Evolutionary conservation across 2,888 invertebrate species (phyloP), one percentile per base, ranked within the genome.

Genomic region (Antheraea yamamai): DNA sequence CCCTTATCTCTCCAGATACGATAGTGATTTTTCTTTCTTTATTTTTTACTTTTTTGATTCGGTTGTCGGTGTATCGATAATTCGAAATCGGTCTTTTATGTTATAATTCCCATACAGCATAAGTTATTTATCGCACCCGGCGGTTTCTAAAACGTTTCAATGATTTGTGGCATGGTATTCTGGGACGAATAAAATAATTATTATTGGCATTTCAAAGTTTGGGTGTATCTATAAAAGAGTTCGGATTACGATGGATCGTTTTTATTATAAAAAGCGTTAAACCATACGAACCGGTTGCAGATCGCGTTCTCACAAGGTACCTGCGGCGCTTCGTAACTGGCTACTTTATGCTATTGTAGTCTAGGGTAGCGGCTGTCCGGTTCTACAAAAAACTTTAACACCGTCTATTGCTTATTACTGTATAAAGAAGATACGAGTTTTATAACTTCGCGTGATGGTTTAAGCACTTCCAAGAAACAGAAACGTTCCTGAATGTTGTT

Each of bases 301-400:
- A 84, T 82, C 85, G 82, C 84, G 89, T 90, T 91, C 89, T 88
- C 90, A 89, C 89, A 89, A 88, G 85, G 85, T 84, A 85, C 81
- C 76, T 76, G 75, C 79, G 85, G 86, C 81, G 90, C 89, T 89
- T 92, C 92, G 93, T 93, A 93, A 92, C 93, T 91, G 92, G 91
- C 91, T 90, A 91, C 90, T 93, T 92, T 91, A 92, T 91, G 91
- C 93, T 89, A 92, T 94, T 93, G 93, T 94, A 91, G 91, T 91
- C 93, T 93, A 90, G 89, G 85, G 92, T 92, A 93, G 91, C 88
- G 88, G 90, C 85, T 86, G 89, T 89, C 87, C 85, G 80, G 77
- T 77, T 64, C 7, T 64, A 85, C 89, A 94, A 93, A 66, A 94
- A 94, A 94, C 89, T 82, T 82, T 83, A 81, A 89, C 91, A 93